phyloP scores from a whole-genome alignment of 2,888 invertebrate species.

The Caenorhabditis imperialis region DNA sequence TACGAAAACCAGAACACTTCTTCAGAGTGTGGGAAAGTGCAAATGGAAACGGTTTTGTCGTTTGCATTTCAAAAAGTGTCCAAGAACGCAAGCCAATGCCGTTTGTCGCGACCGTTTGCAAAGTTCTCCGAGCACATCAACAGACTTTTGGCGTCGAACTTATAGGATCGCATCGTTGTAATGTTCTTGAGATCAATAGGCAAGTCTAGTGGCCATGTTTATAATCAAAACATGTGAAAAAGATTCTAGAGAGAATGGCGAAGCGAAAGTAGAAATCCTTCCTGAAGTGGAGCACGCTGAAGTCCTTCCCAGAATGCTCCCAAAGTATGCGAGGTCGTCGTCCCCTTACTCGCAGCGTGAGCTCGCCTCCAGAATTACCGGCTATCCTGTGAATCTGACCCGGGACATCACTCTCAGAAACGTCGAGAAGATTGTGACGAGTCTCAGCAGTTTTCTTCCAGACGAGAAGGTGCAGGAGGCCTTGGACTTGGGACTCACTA shows the following conservation, averaged over 20 bases:
- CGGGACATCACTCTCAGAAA: slow-evolving; percentile 4
- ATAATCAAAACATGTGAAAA: not conserved
- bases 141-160: slow-evolving; percentile 13
- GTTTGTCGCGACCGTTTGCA: slow-evolving; percentile 12
- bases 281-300: slow-evolving; percentile 24
- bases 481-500: slow-evolving; percentile 1
- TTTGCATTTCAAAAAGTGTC: slow-evolving; percentile 11
- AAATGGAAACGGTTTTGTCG: slow-evolving; percentile 20
- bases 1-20: slow-evolving; percentile 10
- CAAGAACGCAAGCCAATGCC: slow-evolving; percentile 7
- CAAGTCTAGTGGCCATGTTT: not conserved
- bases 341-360: not conserved
- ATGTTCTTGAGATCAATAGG: slow-evolving; percentile 18
- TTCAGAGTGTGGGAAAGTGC: slow-evolving; percentile 11
- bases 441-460: slow-evolving; percentile 4
- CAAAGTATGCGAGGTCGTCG: slow-evolving; percentile 1
- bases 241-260: slow-evolving; percentile 9
- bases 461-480: not conserved
- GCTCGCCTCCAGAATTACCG: slow-evolving; percentile 7
- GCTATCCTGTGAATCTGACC: slow-evolving; percentile 6
- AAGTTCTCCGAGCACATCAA: slow-evolving; percentile 16
- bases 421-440: slow-evolving; percentile 2
- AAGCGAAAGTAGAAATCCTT: slow-evolving; percentile 12
- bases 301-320: slow-evolving; percentile 3
- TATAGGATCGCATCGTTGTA: slow-evolving; percentile 27